Evolutionary conservation across 2,797 vertebrate genomes (phyloP).

Genomic region (Hypotaenidia philippensis): DNA sequence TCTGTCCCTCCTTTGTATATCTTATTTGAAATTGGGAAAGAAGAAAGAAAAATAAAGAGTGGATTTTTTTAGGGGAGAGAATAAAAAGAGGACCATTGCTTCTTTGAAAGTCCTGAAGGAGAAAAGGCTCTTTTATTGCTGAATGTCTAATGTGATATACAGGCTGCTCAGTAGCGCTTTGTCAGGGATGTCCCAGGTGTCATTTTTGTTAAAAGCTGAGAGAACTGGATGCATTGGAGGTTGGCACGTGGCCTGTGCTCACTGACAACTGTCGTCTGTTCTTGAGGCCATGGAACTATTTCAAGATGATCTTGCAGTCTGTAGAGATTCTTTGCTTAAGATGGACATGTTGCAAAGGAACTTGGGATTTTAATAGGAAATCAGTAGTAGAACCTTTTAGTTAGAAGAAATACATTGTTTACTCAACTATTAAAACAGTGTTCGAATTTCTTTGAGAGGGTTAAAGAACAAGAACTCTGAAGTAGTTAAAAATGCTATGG

Average conservation of each 20-base stretch:
- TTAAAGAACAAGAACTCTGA: neutral
- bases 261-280: neutral
- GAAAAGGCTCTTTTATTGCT: neutral
- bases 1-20: neutral
- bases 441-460: neutral
- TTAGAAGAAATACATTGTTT: neutral
- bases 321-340: neutral
- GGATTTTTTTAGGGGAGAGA: neutral
- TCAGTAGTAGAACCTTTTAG: neutral
- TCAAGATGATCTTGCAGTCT: neutral
- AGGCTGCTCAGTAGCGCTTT: neutral
- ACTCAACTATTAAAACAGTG: neutral
- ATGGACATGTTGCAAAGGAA: neutral
- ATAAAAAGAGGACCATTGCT: neutral
- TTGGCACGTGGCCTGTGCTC: neutral
- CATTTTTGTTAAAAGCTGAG: neutral
- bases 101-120: neutral
- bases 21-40: neutral
- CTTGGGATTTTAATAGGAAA: neutral
- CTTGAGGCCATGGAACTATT: neutral
- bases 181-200: neutral
- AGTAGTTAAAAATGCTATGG: neutral
- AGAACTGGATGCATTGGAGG: neutral
- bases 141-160: neutral
- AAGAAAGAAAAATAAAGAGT: no score